Percentiles rank a stretch among this genome's conserved stretches.
Conservation (phyloP, 2,888 invertebrate species). For the Agriopis aurantiaria region DNA sequence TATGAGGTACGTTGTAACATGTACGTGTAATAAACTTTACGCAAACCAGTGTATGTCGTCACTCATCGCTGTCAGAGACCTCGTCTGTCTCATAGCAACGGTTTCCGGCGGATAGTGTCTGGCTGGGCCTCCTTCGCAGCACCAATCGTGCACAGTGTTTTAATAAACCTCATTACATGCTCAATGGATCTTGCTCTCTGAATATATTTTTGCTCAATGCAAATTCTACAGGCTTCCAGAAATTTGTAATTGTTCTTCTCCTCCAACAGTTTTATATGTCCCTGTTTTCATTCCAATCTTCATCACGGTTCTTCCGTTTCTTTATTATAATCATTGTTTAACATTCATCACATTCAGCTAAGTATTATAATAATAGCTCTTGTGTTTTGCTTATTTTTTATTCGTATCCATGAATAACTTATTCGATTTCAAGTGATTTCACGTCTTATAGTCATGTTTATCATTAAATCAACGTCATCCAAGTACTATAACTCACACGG, state of each 20-base stretch:
- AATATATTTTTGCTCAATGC: constrained; percentile 34
- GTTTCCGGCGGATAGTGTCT: constrained; percentile 76
- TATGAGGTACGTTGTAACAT: neutral
- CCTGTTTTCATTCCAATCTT: constrained; percentile 11
- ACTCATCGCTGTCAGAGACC: constrained; percentile 44
- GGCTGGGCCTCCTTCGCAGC: constrained; percentile 60
- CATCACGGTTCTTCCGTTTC: constrained; percentile 17
- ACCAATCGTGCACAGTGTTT: constrained; percentile 71
- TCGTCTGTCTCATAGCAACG: constrained; percentile 61
- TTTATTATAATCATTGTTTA: constrained; percentile 18
- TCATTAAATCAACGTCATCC: constrained; percentile 1
- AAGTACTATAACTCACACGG: constrained; percentile 12
- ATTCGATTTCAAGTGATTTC: neutral
- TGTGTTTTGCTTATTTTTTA: neutral
- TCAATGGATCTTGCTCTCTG: constrained; percentile 37
- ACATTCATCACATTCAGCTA: constrained; percentile 9
- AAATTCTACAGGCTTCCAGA: constrained; percentile 29
- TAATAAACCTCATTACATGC: constrained; percentile 66
- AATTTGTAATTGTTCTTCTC: constrained; percentile 17
- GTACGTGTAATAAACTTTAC: neutral
- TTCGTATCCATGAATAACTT: neutral
- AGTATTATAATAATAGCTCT: neutral
- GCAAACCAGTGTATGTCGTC: neutral
- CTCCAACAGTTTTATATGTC: constrained; percentile 3
- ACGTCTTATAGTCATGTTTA: neutral